Evolutionary conservation across 2,888 invertebrate species (phyloP).

Genomic region (Sesia bembeciformis): DNA sequence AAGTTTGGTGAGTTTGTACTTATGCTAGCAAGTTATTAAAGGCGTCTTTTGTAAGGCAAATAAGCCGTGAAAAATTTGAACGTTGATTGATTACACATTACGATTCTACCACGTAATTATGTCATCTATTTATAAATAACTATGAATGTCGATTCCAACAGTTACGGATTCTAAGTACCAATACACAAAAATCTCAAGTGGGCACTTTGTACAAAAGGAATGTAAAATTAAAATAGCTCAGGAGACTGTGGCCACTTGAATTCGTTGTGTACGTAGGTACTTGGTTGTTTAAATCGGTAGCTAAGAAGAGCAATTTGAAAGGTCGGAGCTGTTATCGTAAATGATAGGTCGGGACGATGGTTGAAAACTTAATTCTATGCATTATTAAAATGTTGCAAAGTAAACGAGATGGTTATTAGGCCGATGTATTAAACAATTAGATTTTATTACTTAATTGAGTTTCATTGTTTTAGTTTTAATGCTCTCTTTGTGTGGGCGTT

Average conservation of each 20-base stretch:
- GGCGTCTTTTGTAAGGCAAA: slow-evolving; percentile 1
- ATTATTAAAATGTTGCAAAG: not conserved
- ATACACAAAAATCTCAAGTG: slow-evolving; percentile 33
- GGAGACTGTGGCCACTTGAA: slow-evolving; percentile 30
- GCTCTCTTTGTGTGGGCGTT: no score
- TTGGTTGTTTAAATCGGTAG: slow-evolving; percentile 22
- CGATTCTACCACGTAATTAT: slow-evolving; percentile 17
- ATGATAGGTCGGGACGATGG: slow-evolving; percentile 7
- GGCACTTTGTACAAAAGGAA: slow-evolving; percentile 31
- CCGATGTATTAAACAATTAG: no score
- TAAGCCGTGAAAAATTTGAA: slow-evolving; percentile 2
- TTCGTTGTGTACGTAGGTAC: slow-evolving; percentile 11
- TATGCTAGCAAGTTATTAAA: not conserved
- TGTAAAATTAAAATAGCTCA: slow-evolving; percentile 43
- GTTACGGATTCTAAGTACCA: slow-evolving; percentile 23
- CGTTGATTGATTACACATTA: slow-evolving; percentile 6
- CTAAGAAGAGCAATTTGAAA: slow-evolving; percentile 22
- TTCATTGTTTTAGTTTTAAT: no score
- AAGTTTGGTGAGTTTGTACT: slow-evolving; percentile 3
- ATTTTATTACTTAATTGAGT: no score
- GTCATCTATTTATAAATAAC: slow-evolving; percentile 44
- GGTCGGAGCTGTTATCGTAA: slow-evolving; percentile 17
- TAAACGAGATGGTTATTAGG: no score
- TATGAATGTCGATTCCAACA: slow-evolving; percentile 23
- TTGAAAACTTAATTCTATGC: slow-evolving; percentile 1